Percentiles rank a stretch among this genome's conserved stretches.
Conservation (phyloP, 1,140 invertebrate species). For the Anoplolepis gracilipes region DNA sequence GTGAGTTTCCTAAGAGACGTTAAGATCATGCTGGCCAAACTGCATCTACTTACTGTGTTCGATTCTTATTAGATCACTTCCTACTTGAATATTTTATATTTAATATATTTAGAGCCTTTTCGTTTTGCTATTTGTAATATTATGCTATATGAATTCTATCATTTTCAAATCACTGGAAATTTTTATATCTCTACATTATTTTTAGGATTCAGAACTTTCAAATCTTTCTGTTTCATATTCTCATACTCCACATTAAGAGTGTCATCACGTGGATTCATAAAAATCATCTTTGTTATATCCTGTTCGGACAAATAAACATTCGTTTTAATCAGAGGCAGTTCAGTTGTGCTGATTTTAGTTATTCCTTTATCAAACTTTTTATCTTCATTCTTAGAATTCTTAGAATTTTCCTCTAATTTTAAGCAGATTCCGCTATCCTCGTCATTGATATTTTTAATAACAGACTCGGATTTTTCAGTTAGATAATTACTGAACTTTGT, state of each 20-base stretch:
- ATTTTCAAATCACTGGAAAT: slow-evolving; percentile 38
- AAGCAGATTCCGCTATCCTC: slow-evolving; percentile 56
- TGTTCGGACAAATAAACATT: slow-evolving; percentile 77
- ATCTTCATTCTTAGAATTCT: neutral
- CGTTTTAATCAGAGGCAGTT: slow-evolving; percentile 74
- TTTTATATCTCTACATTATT: slow-evolving; percentile 64
- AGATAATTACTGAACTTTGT: slow-evolving; percentile 41
- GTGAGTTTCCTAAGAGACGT: too few relatives aligned
- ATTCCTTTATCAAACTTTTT: neutral
- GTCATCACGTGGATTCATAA: slow-evolving; percentile 65
- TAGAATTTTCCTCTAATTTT: slow-evolving; percentile 49
- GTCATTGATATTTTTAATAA: slow-evolving; percentile 36
- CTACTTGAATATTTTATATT: too few relatives aligned
- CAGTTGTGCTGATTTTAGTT: slow-evolving; percentile 25
- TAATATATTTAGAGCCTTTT: too few relatives aligned
- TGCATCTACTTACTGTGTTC: too few relatives aligned
- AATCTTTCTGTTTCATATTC: slow-evolving; percentile 78
- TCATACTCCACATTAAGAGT: slow-evolving; percentile 58
- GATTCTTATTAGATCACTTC: too few relatives aligned
- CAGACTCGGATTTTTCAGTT: slow-evolving; percentile 31
- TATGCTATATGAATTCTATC: slow-evolving; percentile 33
- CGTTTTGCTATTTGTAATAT: slow-evolving; percentile 1
- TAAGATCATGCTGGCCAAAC: too few relatives aligned
- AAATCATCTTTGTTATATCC: slow-evolving; percentile 68
- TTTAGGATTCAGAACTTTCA: slow-evolving; percentile 74